phyloP scores from a whole-genome alignment of 2,797 vertebrate species.

The Miichthys miiuy region DNA sequence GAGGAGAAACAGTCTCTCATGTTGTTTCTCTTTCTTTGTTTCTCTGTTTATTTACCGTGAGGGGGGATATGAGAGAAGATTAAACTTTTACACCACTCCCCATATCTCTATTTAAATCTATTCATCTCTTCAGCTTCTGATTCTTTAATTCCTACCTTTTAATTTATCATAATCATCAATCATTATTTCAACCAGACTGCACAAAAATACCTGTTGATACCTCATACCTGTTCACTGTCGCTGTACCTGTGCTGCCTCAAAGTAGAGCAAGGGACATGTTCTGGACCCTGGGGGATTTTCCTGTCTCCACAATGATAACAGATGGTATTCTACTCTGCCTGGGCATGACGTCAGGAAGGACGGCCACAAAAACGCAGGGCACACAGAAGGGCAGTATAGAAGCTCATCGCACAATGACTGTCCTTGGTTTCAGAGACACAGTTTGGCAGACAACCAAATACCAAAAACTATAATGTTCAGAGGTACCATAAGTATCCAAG shows the following conservation, averaged over 20 bases:
- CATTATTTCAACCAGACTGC: background rate
- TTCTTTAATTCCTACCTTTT: background rate
- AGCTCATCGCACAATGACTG: conserved; percentile 22
- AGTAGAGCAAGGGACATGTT: conserved; percentile 24
- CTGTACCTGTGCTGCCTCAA: conserved; percentile 35
- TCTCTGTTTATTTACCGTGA: background rate
- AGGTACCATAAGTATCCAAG: conserved; percentile 5
- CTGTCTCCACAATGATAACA: conserved; percentile 49
- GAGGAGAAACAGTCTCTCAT: conserved; percentile 14
- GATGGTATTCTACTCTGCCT: conserved; percentile 63
- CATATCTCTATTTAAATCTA: background rate
- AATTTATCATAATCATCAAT: background rate
- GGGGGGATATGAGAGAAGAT: background rate
- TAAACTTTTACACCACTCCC: background rate
- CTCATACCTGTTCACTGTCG: background rate
- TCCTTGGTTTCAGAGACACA: conserved; percentile 29
- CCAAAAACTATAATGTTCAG: conserved; percentile 10
- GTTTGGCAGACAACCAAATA: conserved; percentile 39
- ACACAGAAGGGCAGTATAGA: conserved; percentile 1
- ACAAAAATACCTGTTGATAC: conserved; percentile 43
- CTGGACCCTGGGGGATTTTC: conserved; percentile 44
- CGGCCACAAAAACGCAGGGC: conserved; percentile 44
- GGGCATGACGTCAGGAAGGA: conserved; percentile 67
- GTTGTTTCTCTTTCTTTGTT: conserved; percentile 11
- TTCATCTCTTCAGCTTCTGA: background rate